These are phyloP conservation scores for Danio tinwini DNA, from an alignment of 2,797 vertebrate genomes.

Conservation along the genomic window DNA sequence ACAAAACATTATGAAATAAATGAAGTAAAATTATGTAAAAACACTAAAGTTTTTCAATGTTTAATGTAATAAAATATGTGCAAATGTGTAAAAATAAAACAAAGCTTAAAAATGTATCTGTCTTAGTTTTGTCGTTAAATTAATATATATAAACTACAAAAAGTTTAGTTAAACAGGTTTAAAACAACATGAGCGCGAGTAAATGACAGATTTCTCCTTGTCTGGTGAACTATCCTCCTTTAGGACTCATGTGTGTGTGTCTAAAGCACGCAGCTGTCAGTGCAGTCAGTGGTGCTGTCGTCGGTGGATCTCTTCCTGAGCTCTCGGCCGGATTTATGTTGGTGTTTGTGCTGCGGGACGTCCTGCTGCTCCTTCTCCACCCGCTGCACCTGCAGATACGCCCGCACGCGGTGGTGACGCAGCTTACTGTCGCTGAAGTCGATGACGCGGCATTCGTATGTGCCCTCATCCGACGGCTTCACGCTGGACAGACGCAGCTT, in stretches of 20 bases:
- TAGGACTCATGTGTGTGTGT: background rate
- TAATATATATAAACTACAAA: background rate
- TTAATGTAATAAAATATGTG: no score
- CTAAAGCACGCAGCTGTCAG: constrained; percentile 87
- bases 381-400: constrained; percentile 85
- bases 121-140: no score
- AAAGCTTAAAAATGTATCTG: no score
- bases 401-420: constrained; percentile 89
- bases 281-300: constrained; percentile 78
- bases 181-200: background rate
- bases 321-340: constrained; percentile 83
- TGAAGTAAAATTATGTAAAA: no score
- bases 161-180: constrained; percentile 49
- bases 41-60: no score
- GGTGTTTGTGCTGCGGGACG: constrained; percentile 35
- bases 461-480: constrained; percentile 91
- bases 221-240: no score
- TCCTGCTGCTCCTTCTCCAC: constrained; percentile 39
- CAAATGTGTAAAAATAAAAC: no score
- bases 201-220: constrained; percentile 41
- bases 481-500: constrained; percentile 93
- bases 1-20: no score
- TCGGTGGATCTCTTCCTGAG: constrained; percentile 85
- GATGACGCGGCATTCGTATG: constrained; percentile 93
- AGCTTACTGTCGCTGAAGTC: constrained; percentile 89